Evolutionary conservation across 2,113 vertebrate genomes (phyloP).

Genomic region (human): DNA sequence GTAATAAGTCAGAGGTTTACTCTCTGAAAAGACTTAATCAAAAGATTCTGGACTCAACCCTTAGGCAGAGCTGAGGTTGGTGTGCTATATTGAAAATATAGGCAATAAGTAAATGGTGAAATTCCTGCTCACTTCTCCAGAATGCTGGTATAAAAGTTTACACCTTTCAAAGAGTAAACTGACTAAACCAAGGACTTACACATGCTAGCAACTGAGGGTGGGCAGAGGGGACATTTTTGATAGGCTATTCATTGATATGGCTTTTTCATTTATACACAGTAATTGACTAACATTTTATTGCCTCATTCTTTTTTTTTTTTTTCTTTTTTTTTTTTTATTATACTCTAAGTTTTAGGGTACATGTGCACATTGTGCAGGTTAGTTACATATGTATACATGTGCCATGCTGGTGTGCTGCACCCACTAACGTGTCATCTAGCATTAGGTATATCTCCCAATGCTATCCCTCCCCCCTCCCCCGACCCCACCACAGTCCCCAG

Average conservation of each 20-base stretch:
- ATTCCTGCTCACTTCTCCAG: not conserved
- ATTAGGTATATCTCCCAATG: no score
- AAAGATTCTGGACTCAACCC: not conserved
- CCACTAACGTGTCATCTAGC: no score
- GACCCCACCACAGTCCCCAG: no score
- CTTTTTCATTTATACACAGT: not conserved
- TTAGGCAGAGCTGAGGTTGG: not conserved
- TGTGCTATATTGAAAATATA: not conserved
- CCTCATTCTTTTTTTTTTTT: not conserved
- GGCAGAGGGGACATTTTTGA: accelerated
- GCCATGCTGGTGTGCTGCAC: no score
- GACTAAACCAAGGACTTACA: not conserved
- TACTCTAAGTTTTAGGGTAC: no score
- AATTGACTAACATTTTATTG: not conserved
- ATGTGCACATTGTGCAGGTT: no score
- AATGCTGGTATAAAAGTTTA: not conserved
- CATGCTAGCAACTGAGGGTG: no score
- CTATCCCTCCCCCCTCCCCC: no score
- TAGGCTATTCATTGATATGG: not conserved
- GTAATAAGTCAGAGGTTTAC: not conserved
- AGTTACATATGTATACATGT: no score
- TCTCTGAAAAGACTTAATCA: not conserved
- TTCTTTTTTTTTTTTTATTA: no score
- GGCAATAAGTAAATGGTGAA: not conserved
- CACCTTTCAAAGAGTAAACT: not conserved